Percentiles rank a stretch among this genome's conserved stretches.
Evolutionary conservation across 2,888 invertebrate genomes (phyloP).

Genomic region (Pyralis farinalis): DNA sequence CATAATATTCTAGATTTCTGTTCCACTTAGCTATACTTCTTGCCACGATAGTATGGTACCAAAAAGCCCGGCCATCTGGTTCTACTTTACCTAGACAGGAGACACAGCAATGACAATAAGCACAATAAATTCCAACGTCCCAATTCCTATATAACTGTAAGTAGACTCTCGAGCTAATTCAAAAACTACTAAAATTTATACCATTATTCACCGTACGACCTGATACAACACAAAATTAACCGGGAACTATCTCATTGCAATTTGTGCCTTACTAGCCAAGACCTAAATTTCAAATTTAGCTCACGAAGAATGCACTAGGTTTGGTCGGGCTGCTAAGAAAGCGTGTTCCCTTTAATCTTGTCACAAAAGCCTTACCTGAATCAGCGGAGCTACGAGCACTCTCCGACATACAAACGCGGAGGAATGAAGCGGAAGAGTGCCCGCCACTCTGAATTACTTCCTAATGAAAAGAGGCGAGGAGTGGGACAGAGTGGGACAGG

Average conservation of each 20-base stretch:
- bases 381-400: slow-evolving; percentile 69
- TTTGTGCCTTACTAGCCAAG: slow-evolving; percentile 34
- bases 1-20: too few relatives aligned
- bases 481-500: slow-evolving; percentile 36
- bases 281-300: slow-evolving; percentile 69
- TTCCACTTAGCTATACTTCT: too few relatives aligned
- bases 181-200: slow-evolving; percentile 13
- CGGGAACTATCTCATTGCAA: slow-evolving; percentile 23
- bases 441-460: slow-evolving; percentile 78
- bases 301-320: slow-evolving; percentile 45
- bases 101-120: too few relatives aligned
- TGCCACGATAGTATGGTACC: too few relatives aligned
- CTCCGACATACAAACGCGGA: slow-evolving; percentile 65
- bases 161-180: slow-evolving; percentile 9
- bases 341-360: slow-evolving; percentile 76
- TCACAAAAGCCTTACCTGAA: slow-evolving; percentile 78
- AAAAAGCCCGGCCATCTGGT: too few relatives aligned
- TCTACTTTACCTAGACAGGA: too few relatives aligned
- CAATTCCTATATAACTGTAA: neutral
- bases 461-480: slow-evolving; percentile 78
- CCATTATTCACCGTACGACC: slow-evolving; percentile 14
- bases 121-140: too few relatives aligned
- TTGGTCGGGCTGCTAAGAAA: slow-evolving; percentile 57
- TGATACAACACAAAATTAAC: slow-evolving; percentile 17
- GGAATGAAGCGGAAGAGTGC: slow-evolving; percentile 77